Evolutionary conservation across 2,113 vertebrate genomes (phyloP), one percentile per base, ranked within the genome.

Genomic region (Clarias magur): DNA sequence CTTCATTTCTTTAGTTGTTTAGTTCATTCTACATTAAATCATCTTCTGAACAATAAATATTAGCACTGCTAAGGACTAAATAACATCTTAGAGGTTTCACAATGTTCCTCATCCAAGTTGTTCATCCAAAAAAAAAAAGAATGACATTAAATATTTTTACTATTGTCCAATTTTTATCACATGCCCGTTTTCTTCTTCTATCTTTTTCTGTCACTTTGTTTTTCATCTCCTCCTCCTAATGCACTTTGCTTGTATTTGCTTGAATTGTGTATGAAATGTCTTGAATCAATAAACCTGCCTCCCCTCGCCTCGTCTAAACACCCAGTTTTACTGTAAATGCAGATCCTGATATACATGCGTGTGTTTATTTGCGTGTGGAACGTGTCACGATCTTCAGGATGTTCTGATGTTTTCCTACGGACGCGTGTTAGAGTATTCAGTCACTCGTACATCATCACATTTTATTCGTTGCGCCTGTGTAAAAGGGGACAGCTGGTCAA

Each of bases 401-500:
- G 86, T 87, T 82, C 59, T 34, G 19, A 67, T 88, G 68, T 85
- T 85, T 88, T 80, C 83, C 78, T 27, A 73, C 19, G 87, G 85
- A 80, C 83, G 87, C 80, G 80, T 80, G 88, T 73, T 82, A 83
- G 10, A 60, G 34, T 62, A 65, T 88, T 79, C 82, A 82, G 80
- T 59, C 60, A 82, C 88, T 89, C 84, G 67, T 87, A 88, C 79
- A 73, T 90, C 90, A 88, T 89, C 88, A 89, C 88, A 15, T 84
- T 86, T 89, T 86, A 89, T 90, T 88, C 53, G 83, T 78, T 81
- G 67, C 76, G 86, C 60, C 80, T 84, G 83, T 42, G 79, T 81
- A 81, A 34, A 7, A 78, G 67, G 56, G 25, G 83, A 75, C 90
- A 90, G 90, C 57, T 89, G 88, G 85, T 80, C 88, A 83, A 54